Evolutionary conservation across 2,113 vertebrate genomes (phyloP), one percentile per base, ranked within the genome.

Genomic region (Sceloporus tristichus): DNA sequence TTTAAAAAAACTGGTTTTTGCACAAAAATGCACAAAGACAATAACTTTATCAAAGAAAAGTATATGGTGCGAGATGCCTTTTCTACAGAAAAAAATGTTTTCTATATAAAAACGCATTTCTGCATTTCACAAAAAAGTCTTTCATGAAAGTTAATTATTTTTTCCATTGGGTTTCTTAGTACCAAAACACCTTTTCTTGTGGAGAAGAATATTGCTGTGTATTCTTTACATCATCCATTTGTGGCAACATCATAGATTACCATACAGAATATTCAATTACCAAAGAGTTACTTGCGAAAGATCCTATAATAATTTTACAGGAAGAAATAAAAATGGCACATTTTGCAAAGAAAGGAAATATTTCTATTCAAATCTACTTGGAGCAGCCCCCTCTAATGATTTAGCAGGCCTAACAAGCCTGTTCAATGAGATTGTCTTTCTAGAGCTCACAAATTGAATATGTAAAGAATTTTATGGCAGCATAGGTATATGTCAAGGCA

Each of bases 331-430:
- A 0, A 0, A 84, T 84, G 40, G 21, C 77, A 93, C 40, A 16
- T 14, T 86, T 83, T 93, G 34, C 25, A 75, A 88, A 81, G 6
- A 62, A 38, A 91, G 3, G 62, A 8, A 53, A 77, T 29, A 84
- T 70, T 1, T 71, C n/a, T 80, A 71, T 29, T 9, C 18, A 73
- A 6, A 59, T 18, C 78, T 53, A 53, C 59, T 86, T 62, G 18
- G 54, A 81, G 82, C 18, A 42, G 79, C 19, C 54, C 42, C 2
- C 59, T 62, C 59, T 62, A 14, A 27, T 65, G 73, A 76, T 66
- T 66, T 68, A 42, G 18, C 66, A 48, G 5, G 10, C 3, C 29
- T n/a, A 65, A 53, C 65, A 79, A 54, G 25, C 25, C 21, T 79
- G 38, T 42, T n/a, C 29, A 65, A 42, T 85, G 59, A 77, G 59